Evolutionary conservation across 2,113 vertebrate genomes (phyloP).

Genomic region (Artemisiospiza belli): DNA sequence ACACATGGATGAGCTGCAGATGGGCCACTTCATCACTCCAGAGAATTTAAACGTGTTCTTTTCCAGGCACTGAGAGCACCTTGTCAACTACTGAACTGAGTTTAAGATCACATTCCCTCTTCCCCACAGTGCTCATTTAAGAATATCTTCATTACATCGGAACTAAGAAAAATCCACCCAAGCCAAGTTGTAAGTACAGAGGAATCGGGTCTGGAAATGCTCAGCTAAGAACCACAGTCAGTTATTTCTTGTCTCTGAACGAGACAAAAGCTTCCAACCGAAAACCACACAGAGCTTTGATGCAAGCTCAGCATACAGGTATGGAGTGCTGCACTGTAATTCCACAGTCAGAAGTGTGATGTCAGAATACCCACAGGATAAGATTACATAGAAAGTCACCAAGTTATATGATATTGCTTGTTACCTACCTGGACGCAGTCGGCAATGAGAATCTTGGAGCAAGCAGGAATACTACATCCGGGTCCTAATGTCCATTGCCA

Average conservation of each 20-base stretch:
- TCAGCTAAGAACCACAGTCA: conserved; percentile 70
- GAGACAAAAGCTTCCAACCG: conserved; percentile 70
- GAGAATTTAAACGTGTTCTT: neutral
- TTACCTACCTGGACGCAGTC: conserved; percentile 98
- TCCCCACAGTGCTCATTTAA: conserved; percentile 59
- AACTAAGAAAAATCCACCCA: conserved; percentile 71
- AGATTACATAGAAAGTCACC: conserved; percentile 86
- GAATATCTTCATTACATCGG: conserved; percentile 62
- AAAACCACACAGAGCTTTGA: conserved; percentile 72
- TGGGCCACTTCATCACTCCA: conserved; percentile 21
- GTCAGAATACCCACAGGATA: conserved; percentile 90
- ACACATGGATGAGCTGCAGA: conserved; percentile 40
- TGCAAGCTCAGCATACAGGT: conserved; percentile 72
- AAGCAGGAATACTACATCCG: conserved; percentile 97
- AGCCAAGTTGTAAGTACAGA: conserved; percentile 66
- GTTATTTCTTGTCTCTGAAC: conserved; percentile 63
- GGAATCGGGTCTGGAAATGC: conserved; percentile 76
- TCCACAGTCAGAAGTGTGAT: conserved; percentile 93
- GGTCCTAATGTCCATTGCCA: conserved; percentile 99
- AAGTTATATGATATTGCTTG: conserved; percentile 88
- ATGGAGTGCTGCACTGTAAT: conserved; percentile 95
- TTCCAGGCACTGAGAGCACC: conserved; percentile 53
- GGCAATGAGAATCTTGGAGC: conserved; percentile 97
- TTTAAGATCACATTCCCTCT: conserved; percentile 63
- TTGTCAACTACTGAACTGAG: conserved; percentile 3